Base-by-base conservation (phyloP, 2,113 vertebrate species). In the Gopherus evgoodei region DNA sequence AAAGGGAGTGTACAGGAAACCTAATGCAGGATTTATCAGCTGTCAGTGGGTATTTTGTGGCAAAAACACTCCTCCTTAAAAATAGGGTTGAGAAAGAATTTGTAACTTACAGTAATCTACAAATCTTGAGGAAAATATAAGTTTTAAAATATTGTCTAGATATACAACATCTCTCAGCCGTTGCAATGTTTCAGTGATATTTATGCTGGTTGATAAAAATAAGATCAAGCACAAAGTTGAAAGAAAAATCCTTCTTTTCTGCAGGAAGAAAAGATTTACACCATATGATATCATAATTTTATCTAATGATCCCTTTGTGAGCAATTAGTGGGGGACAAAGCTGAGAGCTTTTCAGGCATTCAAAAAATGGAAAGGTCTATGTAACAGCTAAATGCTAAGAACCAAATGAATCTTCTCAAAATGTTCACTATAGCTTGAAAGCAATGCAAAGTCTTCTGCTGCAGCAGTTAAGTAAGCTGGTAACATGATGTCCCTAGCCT, bases 221-320 rank as follows among this genome's bases (percentile, higher is more conserved):
- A 50, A 24, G 85, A 7, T 31, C 75, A 24, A 91, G 72, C 89
- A 19, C 89, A 83, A 92, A 89, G 59, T 42, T 52, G 3, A 16
- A 27, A 81, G 57, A 93, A 93, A 76, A 80, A 91, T 84, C 54
- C 31, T 93, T 95, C 54, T 84, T 14, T 95, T 90, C 44, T 81
- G 89, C n/a, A 85, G 94, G 87, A 92, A 76, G 9, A 22, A 52
- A 5, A 90, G 69, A 89, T 86, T 72, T 38, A 38, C 17, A 22
- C 19, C 38, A 90, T 56, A 83, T 93, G 80, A 79, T 79, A 24
- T 86, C 0, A 0, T 86, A 91, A 81, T 50, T 31, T 56, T 69
- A 9, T 87, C 12, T 89, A 89, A 82, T 81, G 59, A 81, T 21
- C 62, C 8, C 49, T 91, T 92, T 56, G 86, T 90, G 62, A 53